phyloP scores from a whole-genome alignment of 2,113 vertebrate species.

The Porphyrio hochstetteri region DNA sequence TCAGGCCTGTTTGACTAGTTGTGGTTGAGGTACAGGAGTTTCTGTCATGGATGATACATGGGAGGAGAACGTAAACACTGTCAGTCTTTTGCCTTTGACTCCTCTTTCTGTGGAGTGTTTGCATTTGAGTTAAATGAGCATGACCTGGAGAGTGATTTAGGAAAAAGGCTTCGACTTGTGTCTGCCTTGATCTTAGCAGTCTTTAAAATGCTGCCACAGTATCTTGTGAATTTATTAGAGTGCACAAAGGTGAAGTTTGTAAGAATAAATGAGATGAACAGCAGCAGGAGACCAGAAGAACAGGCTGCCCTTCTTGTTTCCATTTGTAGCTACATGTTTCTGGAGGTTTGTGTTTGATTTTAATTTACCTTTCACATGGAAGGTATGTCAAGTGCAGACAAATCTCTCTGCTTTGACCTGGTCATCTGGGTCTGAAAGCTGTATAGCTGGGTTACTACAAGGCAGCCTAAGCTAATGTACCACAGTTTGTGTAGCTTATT shows the following conservation, averaged over 20 bases:
- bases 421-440: slow-evolving; percentile 1
- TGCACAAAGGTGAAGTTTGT: not conserved
- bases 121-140: not conserved
- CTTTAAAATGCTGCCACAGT: not conserved
- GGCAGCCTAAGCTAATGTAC: not conserved
- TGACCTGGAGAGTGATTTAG: not conserved
- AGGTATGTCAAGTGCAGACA: slow-evolving; percentile 31
- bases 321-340: slow-evolving; percentile 26
- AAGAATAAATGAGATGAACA: slow-evolving; percentile 29
- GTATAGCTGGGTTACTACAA: not conserved
- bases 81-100: not conserved
- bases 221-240: not conserved
- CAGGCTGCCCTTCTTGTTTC: slow-evolving; percentile 39
- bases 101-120: not conserved
- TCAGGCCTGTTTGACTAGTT: slow-evolving; percentile 41
- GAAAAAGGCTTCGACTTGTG: not conserved
- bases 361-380: slow-evolving; percentile 39
- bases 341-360: slow-evolving; percentile 34
- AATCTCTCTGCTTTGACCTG: slow-evolving; percentile 31
- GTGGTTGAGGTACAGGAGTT: slow-evolving; percentile 24
- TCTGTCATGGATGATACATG: slow-evolving; percentile 7
- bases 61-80: slow-evolving; percentile 25
- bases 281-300: slow-evolving; percentile 53
- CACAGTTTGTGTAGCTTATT: not conserved
- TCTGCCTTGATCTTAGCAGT: not conserved